Conservation (phyloP, 2,888 invertebrate species). For the Spisula subtruncata region DNA sequence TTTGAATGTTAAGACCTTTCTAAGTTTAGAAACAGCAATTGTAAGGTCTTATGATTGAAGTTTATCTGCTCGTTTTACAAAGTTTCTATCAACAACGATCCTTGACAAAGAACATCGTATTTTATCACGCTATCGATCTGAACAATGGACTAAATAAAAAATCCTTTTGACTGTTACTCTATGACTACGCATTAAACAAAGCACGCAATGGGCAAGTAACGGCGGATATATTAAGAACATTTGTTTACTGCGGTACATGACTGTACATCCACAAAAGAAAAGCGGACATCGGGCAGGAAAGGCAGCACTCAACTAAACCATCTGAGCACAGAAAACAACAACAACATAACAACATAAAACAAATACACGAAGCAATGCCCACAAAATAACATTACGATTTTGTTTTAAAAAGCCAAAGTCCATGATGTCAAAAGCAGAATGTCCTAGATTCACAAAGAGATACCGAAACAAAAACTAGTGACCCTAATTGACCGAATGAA, state of each 20-base stretch:
- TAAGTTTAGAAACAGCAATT: neutral
- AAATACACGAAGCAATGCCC: too few relatives aligned
- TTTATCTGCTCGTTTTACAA: conserved; percentile 11
- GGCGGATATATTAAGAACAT: neutral
- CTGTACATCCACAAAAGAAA: too few relatives aligned
- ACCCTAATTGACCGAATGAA: too few relatives aligned
- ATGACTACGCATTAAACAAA: neutral
- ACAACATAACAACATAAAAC: too few relatives aligned
- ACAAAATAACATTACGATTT: too few relatives aligned
- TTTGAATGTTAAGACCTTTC: neutral
- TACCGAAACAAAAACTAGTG: too few relatives aligned
- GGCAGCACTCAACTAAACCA: too few relatives aligned
- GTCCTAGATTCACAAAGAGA: too few relatives aligned
- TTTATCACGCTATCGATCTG: neutral
- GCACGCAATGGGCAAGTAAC: conserved; percentile 1
- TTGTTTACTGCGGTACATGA: neutral
- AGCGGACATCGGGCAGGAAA: too few relatives aligned
- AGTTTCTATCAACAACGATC: neutral
- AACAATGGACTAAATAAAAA: neutral
- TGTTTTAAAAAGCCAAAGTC: too few relatives aligned
- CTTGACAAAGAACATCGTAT: neutral
- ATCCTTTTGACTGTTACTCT: neutral
- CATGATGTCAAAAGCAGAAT: too few relatives aligned
- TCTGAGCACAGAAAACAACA: too few relatives aligned
- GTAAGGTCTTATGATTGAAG: conserved; percentile 6